A percentile compares a stretch with the other conserved stretches of the same genome.
Evolutionary conservation across 2,888 invertebrate species (phyloP).

Genomic region (Conomelus anceps): DNA sequence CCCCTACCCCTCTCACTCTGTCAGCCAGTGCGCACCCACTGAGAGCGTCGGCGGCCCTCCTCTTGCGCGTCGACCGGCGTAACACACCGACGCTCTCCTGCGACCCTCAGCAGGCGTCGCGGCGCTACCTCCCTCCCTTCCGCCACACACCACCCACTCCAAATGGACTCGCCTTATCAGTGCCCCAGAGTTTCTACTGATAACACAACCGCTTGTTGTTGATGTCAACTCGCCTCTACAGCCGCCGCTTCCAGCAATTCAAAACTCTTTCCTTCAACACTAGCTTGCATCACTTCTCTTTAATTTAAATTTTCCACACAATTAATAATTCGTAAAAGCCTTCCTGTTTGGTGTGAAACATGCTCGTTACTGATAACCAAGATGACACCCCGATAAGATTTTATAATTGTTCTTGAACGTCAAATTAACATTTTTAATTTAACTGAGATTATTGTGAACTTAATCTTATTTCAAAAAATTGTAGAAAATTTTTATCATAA

Average conservation of each 20-base stretch:
- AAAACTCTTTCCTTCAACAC: neutral
- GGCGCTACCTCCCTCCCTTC: neutral
- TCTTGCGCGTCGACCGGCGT: neutral
- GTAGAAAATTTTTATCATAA: no score
- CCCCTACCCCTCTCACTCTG: neutral
- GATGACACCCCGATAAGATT: no score
- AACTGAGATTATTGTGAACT: no score
- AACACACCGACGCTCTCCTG: neutral
- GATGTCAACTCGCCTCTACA: neutral
- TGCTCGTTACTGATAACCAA: no score
- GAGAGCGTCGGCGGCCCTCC: neutral
- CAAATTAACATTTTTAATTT: no score
- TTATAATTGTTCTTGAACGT: no score
- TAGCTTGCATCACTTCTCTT: neutral
- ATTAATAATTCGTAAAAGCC: no score
- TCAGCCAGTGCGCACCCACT: neutral
- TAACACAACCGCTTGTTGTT: neutral
- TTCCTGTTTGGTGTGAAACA: no score
- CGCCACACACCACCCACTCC: no score
- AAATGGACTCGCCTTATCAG: neutral
- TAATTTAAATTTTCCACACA: no score
- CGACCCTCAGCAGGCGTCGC: neutral
- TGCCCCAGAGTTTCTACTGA: neutral
- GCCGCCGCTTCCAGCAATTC: neutral
- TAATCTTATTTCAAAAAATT: no score